Evolutionary conservation across 1,140 invertebrate species (phyloP), one percentile per base, ranked within the genome.

Genomic region (Chlorops oryzae): DNA sequence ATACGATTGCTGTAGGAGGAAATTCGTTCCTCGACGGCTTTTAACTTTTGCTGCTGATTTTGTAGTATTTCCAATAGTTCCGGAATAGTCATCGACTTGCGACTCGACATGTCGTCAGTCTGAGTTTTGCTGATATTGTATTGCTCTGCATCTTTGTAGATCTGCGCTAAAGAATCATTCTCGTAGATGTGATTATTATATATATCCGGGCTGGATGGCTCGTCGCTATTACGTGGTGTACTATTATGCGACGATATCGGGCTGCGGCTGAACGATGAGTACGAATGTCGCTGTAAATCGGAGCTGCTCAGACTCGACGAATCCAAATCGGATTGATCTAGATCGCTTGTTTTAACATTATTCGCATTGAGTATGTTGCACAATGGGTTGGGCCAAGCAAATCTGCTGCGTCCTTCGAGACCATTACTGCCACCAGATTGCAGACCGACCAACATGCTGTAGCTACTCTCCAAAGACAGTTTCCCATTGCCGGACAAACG

Each of bases 381-480:
- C 5, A 32, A 49, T 1, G 42, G 55, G 15, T 56, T 62, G 4
- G 65, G 66, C 65, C 66, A 69, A 35, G 65, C 61, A 38, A 57
- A 56, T 32, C 66, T 69, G 51, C 56, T 63, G 56, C 66, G 65
- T 10, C 65, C 65, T 41, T 68, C 65, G 38, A 69, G 25, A 0
- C 63, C 66, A 25, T 64, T 69, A 40, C 57, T 65, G n/a, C 40
- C 48, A 10, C 65, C 63, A 2, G 63, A 55, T 52, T 69, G 65
- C 24, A 69, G 43, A 6, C 66, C 66, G 17, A 69, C 63, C 39
- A 70, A 44, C 58, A 69, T 66, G 58, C 65, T 65, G 57, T 69
- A 69, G 50, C 49, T 64, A 34, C 65, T 69, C 41, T 68, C 65
- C 15, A 69, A 65, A 24, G 66, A 70, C 38, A 63, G 66, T 47